phyloP scores from a whole-genome alignment of 2,797 vertebrate genomes.

The Siniperca scherzeri region DNA sequence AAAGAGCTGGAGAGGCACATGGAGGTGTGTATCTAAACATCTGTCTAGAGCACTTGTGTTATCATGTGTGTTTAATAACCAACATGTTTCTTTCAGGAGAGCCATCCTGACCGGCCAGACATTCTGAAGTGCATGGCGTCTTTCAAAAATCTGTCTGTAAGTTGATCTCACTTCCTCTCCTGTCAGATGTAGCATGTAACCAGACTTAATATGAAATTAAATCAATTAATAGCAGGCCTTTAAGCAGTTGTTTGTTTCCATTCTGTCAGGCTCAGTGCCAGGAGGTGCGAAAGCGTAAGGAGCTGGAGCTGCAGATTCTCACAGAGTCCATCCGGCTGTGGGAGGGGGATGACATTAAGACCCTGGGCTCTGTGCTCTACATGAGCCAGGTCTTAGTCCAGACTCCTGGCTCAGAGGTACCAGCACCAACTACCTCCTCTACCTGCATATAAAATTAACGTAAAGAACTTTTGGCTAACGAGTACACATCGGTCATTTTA shows the following conservation, averaged over 20 bases:
- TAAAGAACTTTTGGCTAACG: neutral
- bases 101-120: constrained; percentile 93
- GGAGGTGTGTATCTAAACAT: constrained; percentile 87
- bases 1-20: constrained; percentile 99
- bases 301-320: constrained; percentile 97
- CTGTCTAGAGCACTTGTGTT: neutral
- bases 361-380: constrained; percentile 92
- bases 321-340: constrained; percentile 96
- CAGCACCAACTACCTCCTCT: neutral
- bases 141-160: constrained; percentile 96
- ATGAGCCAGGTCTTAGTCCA: constrained; percentile 98
- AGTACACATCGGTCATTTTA: neutral
- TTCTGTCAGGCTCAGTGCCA: constrained; percentile 93
- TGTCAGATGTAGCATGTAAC: neutral
- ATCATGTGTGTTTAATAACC: neutral
- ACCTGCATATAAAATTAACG: neutral
- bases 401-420: constrained; percentile 94
- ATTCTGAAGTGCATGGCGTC: constrained; percentile 96
- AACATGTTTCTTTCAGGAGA: constrained; percentile 85
- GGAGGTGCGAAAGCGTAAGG: constrained; percentile 97
- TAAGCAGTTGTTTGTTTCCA: constrained; percentile 10
- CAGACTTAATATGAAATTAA: neutral
- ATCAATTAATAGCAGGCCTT: neutral
- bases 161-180: constrained; percentile 56
- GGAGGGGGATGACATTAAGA: constrained; percentile 98